Base-by-base conservation (phyloP, 2,888 invertebrate species). In the Dimorphilus gyrociliatus region DNA sequence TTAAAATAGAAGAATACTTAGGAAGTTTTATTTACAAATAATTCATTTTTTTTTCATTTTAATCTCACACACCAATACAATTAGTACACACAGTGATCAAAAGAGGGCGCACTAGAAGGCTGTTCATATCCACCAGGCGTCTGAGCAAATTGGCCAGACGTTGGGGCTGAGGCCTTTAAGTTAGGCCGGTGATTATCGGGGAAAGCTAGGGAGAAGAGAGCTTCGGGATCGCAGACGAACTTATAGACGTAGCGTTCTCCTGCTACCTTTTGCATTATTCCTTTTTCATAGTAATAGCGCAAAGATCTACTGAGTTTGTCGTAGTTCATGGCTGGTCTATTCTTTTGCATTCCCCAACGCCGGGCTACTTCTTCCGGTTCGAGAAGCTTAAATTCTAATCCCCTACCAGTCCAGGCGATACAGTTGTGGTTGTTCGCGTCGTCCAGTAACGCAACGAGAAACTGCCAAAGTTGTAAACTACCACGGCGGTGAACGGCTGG, bases 321-420 rank as follows among this genome's bases (percentile, higher is more conserved):
- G 56, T 90, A 90, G 66, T 90, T 90, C 90, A 90, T 90, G 0
- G 88, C 88, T 0, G 88, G 88, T 0, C 88, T 69, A 66, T 90
- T 90, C 66, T 90, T 90, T 64, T 88, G 88, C 4, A 86, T 75
- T 1, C 90, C 90, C 90, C 90, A 90, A 16, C 86, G 71, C 12
- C 88, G 70, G 2, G 88, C 90, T 39, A 72, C 81, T 71, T 90
- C 88, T 66, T 88, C 88, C 0, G 88, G 90, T 61, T 90, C 88
- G 36, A 86, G 81, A 21, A 90, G 71, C 59, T 90, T 90, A 61
- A 90, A 90, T 63, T 90, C 88, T 68, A 88, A 76, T 2, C 88
- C 88, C 8, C 86, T 68, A 1, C 88, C 88, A 0, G 88, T 90
- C 88, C 88, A 88, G 2, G 84, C 80, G 37, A 88, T 86, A 41